Conservation (phyloP, 2,113 vertebrate species). For the Todiramphus chloris region DNA sequence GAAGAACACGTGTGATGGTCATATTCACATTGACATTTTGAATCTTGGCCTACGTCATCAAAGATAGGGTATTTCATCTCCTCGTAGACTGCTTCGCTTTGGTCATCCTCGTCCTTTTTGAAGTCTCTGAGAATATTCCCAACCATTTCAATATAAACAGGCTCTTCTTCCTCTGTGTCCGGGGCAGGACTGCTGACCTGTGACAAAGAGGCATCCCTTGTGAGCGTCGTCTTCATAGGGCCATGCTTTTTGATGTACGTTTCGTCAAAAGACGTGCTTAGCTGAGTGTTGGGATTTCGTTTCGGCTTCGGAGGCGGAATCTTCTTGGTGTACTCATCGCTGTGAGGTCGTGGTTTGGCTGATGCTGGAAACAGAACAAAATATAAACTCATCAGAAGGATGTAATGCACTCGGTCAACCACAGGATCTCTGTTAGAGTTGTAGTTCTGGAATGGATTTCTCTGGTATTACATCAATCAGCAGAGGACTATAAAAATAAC, state of each 20-base stretch:
- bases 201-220: slow-evolving; percentile 79
- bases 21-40: slow-evolving; percentile 74
- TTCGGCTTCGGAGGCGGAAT: slow-evolving; percentile 97
- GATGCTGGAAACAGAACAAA: slow-evolving; percentile 66
- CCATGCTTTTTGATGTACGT: slow-evolving; percentile 86
- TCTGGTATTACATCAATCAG: neutral
- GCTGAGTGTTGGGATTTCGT: slow-evolving; percentile 94
- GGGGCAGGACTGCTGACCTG: slow-evolving; percentile 81
- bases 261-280: slow-evolving; percentile 96
- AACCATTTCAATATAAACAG: slow-evolving; percentile 99
- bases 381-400: neutral
- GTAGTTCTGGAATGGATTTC: neutral
- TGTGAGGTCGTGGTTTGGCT: slow-evolving; percentile 81
- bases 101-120: slow-evolving; percentile 87
- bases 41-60: slow-evolving; percentile 86
- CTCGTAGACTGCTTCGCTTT: slow-evolving; percentile 93
- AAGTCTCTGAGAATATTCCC: slow-evolving; percentile 90
- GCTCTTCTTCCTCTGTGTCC: slow-evolving; percentile 89
- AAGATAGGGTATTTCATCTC: slow-evolving; percentile 95
- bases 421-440: neutral
- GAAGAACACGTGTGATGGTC: slow-evolving; percentile 90
- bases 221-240: slow-evolving; percentile 75
- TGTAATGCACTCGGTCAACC: neutral
- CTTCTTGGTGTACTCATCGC: slow-evolving; percentile 90
- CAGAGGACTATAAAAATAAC: neutral